Evolutionary conservation across 1,140 invertebrate genomes (phyloP), one percentile per base, ranked within the genome.

Genomic region (Pachypsylla venusta): DNA sequence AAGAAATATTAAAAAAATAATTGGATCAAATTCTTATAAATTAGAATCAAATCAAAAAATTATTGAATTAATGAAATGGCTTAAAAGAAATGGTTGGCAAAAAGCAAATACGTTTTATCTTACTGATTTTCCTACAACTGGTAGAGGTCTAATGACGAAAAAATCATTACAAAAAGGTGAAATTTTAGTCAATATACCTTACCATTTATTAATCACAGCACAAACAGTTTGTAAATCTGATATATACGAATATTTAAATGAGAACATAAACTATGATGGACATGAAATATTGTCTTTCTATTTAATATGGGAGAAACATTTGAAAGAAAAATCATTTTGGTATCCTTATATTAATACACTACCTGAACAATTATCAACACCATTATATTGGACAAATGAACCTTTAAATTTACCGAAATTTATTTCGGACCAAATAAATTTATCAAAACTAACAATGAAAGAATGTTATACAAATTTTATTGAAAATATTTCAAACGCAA

Each of bases 141-240:
- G 74, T 13, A 63, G 74, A 61, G 75, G 75, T 19, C 60, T 76
- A 20, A 70, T 71, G 67, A 65, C 73, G 22, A 65, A 64, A 57
- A 61, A 63, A 30, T 14, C 26, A n/a, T 64, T 76, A 3, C 26
- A 53, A 13, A 25, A 62, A 56, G 71, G 70, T 16, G 68, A 74
- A 57, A 59, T 68, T 27, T 63, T 76, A 24, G 62, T 74, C 20
- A 69, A 67, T 25, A 67, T 76, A 40, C 74, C 75, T 13, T 40
- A 66, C 54, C 58, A 65, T 40, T 61, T 73, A n/a, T 64, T 76
- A 1, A 71, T 76, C 5, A 74, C 74, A 3, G 62, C 65, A n/a
- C 40, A 64, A 53, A 64, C 60, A 22, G 66, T 64, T 0, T 57
- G 55, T 19, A 57, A 60, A 20, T 66, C 64, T 16, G 13, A 35